Conservation (phyloP, 2,888 invertebrate species). For the Tetragonisca angustula region DNA sequence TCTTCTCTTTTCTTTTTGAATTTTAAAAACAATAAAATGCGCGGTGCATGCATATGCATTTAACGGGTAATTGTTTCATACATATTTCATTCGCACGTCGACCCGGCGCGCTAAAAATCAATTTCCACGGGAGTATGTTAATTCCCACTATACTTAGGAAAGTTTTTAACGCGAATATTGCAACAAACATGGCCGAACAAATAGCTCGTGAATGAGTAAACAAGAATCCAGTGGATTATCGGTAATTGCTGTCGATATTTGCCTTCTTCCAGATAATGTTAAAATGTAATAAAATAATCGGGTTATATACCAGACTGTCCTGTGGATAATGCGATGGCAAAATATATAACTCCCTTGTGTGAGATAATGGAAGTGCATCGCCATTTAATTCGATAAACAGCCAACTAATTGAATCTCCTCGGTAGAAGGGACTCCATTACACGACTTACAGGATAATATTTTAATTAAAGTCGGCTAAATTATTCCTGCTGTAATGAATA, state of each 20-base stretch:
- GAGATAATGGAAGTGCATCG: conserved; percentile 28
- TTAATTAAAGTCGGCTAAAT: conserved; percentile 9
- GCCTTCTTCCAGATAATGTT: background rate
- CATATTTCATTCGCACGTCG: background rate
- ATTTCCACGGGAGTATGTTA: background rate
- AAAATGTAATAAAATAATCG: conserved; percentile 19
- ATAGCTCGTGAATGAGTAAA: background rate
- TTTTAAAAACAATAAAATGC: no score
- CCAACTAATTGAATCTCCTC: conserved; percentile 43
- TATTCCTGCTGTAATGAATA: background rate
- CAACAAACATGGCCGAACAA: background rate
- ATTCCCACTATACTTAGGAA: background rate
- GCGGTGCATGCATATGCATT: no score
- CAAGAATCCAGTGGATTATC: background rate
- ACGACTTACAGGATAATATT: conserved; percentile 10
- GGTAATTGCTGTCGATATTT: background rate
- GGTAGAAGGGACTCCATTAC: conserved; percentile 24
- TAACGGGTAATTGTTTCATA: background rate
- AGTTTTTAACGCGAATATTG: background rate
- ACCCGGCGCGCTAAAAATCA: no score
- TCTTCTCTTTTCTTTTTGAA: no score
- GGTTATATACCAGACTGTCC: background rate
- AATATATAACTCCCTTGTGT: conserved; percentile 29
- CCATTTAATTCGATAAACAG: conserved; percentile 44
- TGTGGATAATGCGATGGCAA: conserved; percentile 8